Percentiles rank a stretch among this genome's conserved stretches.
Evolutionary conservation across 2,113 vertebrate species (phyloP).

Genomic region (Coptodon bakossiorum): DNA sequence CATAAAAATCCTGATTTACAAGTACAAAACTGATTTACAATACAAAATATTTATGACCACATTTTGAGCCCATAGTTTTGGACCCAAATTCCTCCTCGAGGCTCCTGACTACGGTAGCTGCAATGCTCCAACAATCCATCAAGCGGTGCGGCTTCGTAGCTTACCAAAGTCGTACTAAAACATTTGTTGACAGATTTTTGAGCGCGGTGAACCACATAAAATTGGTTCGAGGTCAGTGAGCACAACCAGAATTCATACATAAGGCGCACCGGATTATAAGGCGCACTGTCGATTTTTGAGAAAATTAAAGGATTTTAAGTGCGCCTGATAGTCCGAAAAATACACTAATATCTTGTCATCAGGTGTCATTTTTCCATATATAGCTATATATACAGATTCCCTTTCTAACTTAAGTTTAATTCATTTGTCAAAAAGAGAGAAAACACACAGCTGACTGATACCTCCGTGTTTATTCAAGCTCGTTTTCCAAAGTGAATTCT

Average conservation of each 20-base stretch:
- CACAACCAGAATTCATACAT: fast-evolving
- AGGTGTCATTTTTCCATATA: background rate
- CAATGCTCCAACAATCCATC: fast-evolving
- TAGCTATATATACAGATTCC: background rate
- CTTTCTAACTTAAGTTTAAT: background rate
- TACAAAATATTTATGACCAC: too few species aligned
- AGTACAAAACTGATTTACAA: too few species aligned
- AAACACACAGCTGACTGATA: background rate
- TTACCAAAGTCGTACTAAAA: fast-evolving
- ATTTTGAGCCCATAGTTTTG: too few species aligned
- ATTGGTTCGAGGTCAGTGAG: background rate
- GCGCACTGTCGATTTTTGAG: background rate
- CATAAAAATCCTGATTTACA: too few species aligned
- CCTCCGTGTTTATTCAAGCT: background rate
- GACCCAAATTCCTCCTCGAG: fast-evolving
- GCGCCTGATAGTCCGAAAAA: fast-evolving
- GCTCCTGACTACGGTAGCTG: background rate
- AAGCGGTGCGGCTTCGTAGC: fast-evolving
- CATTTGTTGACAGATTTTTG: background rate
- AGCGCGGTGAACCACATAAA: background rate
- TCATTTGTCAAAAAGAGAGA: background rate
- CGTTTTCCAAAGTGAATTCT: background rate
- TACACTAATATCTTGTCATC: fast-evolving
- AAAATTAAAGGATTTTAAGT: background rate
- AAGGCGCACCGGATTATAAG: background rate